Base-by-base conservation (phyloP, 2,888 invertebrate species). In the Homarus gammarus region DNA sequence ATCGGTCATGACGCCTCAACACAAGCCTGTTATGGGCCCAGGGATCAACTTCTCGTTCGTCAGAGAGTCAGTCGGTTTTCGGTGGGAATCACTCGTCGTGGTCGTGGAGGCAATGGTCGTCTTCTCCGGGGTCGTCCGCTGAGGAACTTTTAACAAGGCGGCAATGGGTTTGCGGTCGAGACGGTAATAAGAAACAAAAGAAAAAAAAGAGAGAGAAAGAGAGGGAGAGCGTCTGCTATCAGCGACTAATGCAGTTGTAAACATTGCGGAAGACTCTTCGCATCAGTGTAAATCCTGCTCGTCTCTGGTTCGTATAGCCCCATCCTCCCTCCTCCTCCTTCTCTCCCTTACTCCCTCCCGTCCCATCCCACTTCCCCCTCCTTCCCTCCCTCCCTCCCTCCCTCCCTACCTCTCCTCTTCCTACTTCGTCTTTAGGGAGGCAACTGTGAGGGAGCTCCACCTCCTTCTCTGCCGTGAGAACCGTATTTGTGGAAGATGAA, bases 201-300 rank as follows among this genome's bases (percentile, higher is more conserved):
- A 44, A 49, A n/a, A 33, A 38, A 12, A 64, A 64, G n/a, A 61
- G 81, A 64, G 64, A 61, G 81, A 79, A 61, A 61, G 81, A 40
- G 61, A 22, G 22, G 12, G 40, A 40, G 40, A 27, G 22, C 38
- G 36, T 38, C 56, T 79, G 78, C 79, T 79, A 79, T 79, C 79
- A 79, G 79, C 79, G 51, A 79, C 79, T 79, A 79, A 79, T 79
- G 79, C 61, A 61, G 79, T 79, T 79, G 79, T 79, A 79, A 79
- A 79, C 79, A 79, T 61, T 56, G 61, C 22, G 49, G 78, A 36
- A 61, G 78, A 31, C 56, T 56, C 79, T 36, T 79, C 79, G 36
- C 79, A 79, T 56, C 56, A 79, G 79, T 61, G 79, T 79, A 79
- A 79, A 79, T 79, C 61, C 61, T 79, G 79, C 51, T n/a, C 78